A percentile compares a stretch with the other conserved stretches of the same genome.
Conservation (phyloP, 2,888 invertebrate species). For the Leptopilina drosophilae region DNA sequence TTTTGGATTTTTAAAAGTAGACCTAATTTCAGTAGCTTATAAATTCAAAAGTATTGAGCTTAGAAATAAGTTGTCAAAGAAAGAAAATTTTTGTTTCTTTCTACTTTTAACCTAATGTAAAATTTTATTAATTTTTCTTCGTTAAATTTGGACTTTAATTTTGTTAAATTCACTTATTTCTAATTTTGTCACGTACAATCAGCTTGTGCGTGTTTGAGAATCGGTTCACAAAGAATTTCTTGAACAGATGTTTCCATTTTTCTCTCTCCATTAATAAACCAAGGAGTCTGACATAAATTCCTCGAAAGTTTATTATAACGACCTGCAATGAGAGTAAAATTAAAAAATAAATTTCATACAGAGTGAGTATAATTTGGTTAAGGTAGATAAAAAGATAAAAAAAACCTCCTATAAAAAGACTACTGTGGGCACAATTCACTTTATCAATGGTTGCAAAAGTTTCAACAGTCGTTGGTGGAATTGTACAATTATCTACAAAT, state of each 20-base stretch:
- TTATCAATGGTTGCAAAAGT: constrained; percentile 77
- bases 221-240: constrained; percentile 87
- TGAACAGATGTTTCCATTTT: constrained; percentile 93
- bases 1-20: too few species aligned
- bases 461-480: constrained; percentile 79
- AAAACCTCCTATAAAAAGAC: constrained; percentile 81
- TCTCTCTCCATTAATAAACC: constrained; percentile 89
- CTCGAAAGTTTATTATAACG: constrained; percentile 92
- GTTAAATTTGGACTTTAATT: too few species aligned
- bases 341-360: not conserved
- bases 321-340: constrained; percentile 75
- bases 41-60: too few species aligned
- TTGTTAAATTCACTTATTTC: too few species aligned
- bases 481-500: constrained; percentile 78
- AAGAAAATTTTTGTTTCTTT: too few species aligned
- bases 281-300: constrained; percentile 94
- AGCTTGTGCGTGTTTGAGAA: constrained; percentile 81
- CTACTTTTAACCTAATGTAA: too few species aligned
- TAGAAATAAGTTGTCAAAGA: too few species aligned
- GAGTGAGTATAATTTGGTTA: not conserved
- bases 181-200: constrained; percentile 73
- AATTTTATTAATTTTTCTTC: too few species aligned
- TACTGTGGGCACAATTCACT: constrained; percentile 80
- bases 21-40: too few species aligned
- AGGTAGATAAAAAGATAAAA: constrained; percentile 67